phyloP scores from a whole-genome alignment of 2,888 invertebrate species.

The Tenthredo livida region DNA sequence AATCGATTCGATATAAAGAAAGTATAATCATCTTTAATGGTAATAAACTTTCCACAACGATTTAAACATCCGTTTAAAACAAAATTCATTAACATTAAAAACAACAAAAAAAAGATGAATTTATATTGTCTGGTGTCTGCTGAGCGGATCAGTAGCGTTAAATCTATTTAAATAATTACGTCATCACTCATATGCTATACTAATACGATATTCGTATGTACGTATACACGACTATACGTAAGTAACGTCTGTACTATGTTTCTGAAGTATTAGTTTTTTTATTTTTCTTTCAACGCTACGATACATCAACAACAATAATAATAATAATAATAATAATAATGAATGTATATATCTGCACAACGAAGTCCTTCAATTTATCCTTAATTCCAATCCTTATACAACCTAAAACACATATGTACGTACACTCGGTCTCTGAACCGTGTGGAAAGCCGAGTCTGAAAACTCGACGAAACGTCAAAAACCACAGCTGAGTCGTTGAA shows the following conservation, averaged over 20 bases:
- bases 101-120: neutral
- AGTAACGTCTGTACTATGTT: neutral
- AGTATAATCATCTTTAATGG: conserved; percentile 3
- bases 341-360: conserved; percentile 51
- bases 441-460: conserved; percentile 3
- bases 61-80: neutral
- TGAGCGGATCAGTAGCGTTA: neutral
- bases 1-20: neutral
- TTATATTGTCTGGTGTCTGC: neutral
- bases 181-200: conserved; percentile 23
- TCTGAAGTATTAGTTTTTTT: neutral
- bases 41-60: neutral
- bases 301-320: too few species aligned
- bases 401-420: neutral
- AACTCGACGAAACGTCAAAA: conserved; percentile 28
- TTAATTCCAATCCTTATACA: neutral
- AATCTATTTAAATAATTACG: conserved; percentile 50
- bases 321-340: neutral
- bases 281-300: neutral
- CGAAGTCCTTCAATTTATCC: too few species aligned
- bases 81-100: conserved; percentile 8
- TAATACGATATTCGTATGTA: conserved; percentile 6
- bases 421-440: neutral
- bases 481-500: conserved; percentile 55
- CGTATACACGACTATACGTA: neutral